phyloP scores from a whole-genome alignment of 1,140 invertebrate genomes.

The Diploscapter pachys region DNA sequence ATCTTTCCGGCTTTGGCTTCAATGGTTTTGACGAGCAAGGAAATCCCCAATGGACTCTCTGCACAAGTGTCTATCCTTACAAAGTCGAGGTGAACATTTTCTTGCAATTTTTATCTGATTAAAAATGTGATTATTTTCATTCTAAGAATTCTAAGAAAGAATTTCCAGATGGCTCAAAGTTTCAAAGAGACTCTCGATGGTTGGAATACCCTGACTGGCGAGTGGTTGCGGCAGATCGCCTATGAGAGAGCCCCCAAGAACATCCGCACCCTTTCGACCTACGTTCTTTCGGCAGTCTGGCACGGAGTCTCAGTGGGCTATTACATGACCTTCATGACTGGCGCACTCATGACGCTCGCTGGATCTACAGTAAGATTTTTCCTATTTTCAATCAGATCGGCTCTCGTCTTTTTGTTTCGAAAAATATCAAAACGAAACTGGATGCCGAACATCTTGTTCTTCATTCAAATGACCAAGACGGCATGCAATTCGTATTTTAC shows the following conservation, averaged over 20 bases:
- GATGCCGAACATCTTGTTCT: too few species aligned
- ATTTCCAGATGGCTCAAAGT: conserved; percentile 33
- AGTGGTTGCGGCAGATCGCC: conserved; percentile 79
- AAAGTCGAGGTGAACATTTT: conserved; percentile 70
- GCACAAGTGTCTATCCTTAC: conserved; percentile 83
- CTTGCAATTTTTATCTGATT: background rate
- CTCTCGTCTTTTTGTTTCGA: too few species aligned
- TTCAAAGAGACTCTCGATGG: conserved; percentile 67
- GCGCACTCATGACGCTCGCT: conserved; percentile 79
- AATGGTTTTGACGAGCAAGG: conserved; percentile 66
- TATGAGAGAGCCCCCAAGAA: conserved; percentile 70
- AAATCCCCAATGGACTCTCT: conserved; percentile 74
- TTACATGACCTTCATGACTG: conserved; percentile 86
- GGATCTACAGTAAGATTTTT: conserved; percentile 64
- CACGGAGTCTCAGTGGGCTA: conserved; percentile 74
- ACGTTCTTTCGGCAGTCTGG: conserved; percentile 87
- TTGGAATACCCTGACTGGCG: conserved; percentile 87
- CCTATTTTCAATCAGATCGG: background rate
- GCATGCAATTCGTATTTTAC: too few species aligned
- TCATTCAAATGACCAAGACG: too few species aligned
- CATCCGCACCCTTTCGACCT: conserved; percentile 69
- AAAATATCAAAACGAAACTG: too few species aligned
- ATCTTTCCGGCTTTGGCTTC: conserved; percentile 75
- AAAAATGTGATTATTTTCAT: background rate
- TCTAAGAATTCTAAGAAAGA: background rate